These are phyloP conservation scores for Pocillopora meandrina DNA, from an alignment of 92 coral and sea anemone species.

Conservation along the genomic window DNA sequence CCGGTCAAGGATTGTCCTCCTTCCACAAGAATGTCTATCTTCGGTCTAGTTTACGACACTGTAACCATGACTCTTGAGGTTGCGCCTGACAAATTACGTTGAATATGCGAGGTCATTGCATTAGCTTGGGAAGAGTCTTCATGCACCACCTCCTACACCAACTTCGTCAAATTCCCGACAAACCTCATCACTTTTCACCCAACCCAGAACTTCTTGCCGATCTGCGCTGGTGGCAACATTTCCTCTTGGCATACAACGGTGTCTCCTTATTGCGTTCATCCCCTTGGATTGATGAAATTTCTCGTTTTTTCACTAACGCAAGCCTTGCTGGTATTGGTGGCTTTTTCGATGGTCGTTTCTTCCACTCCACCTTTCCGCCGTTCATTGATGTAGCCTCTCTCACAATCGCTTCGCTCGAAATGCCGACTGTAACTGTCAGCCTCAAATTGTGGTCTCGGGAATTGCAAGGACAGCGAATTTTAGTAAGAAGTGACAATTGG, in stretches of 20 bases:
- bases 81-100: constrained; percentile 25
- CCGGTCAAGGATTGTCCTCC: constrained; percentile 52
- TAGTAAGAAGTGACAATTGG: constrained; percentile 30
- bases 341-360: background rate
- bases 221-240: too few relatives aligned
- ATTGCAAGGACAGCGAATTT: constrained; percentile 19
- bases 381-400: background rate
- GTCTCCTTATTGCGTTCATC: too few relatives aligned
- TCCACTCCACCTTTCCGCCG: background rate
- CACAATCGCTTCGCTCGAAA: constrained; percentile 32
- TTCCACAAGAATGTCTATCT: constrained; percentile 47
- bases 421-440: constrained; percentile 40
- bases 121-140: too few relatives aligned
- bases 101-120: background rate
- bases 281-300: too few relatives aligned
- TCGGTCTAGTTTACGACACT: constrained; percentile 45
- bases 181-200: too few relatives aligned
- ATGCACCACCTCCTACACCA: too few relatives aligned
- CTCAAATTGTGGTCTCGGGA: constrained; percentile 40
- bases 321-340: background rate
- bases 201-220: too few relatives aligned
- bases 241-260: too few relatives aligned
- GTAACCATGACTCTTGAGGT: constrained; percentile 47
- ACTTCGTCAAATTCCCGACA: too few relatives aligned
- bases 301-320: too few relatives aligned